Evolutionary conservation across 2,797 vertebrate species (phyloP), one percentile per base, ranked within the genome.

Genomic region (Ispidina picta): DNA sequence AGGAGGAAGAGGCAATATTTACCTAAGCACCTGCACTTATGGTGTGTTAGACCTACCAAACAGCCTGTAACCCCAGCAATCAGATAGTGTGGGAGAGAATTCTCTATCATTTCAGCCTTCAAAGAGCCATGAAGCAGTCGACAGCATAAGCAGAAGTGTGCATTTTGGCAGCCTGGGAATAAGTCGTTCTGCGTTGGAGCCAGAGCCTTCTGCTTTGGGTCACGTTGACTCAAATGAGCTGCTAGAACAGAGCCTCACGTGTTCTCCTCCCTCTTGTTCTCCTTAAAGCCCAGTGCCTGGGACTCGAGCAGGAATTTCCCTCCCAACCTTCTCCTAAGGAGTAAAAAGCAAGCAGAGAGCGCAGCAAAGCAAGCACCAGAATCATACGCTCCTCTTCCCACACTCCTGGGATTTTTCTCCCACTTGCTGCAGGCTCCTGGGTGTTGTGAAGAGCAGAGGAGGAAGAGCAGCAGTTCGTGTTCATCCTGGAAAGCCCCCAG

Each of bases 1-100:
- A 58, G 56, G 71, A 66, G 66, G n/a, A 78, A 95, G 74, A 71
- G 33, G 81, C 89, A 95, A 91, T 92, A 94, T 96, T 95, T 95
- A 94, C 89, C 94, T 91, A 94, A 90, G 93, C 91, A 94, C 86
- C 83, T 94, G 89, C 21, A 10, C 56, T 79, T 89, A 83, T 6
- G 65, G 75, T 83, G 28, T 59, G 33, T 89, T 28, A 88, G 58
- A 79, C 25, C 80, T 63, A 89, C 90, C 89, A 77, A 93, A 83
- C 75, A 90, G 91, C 69, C 74, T 69, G 78, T 83, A 92, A 75
- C 26, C 37, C 62, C 66, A 76, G 70, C 68, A 58, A 35, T 58
- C 80, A 37, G 26, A 63, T 52, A 60, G 51, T 10, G 12, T 12
- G 79, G 46, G 90, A 94, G 58, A 87, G 58, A 83, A 90, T 48